phyloP scores from a whole-genome alignment of 2,888 invertebrate genomes.

The Melipona beecheii region DNA sequence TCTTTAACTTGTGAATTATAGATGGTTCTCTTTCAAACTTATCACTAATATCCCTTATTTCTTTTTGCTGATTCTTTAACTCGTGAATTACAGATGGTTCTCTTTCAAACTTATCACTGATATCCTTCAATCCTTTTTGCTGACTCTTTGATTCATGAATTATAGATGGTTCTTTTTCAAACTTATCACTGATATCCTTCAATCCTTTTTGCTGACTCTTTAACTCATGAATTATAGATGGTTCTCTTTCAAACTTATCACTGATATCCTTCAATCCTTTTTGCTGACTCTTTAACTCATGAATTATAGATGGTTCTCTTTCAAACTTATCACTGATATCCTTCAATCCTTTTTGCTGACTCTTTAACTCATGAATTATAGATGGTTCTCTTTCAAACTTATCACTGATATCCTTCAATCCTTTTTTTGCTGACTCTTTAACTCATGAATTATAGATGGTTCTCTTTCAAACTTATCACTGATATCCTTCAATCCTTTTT shows the following conservation, averaged over 20 bases:
- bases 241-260: accelerated
- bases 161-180: background rate
- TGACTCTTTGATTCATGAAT: background rate
- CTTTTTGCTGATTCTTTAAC: background rate
- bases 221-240: background rate
- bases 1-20: background rate
- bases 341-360: accelerated
- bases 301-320: background rate
- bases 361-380: background rate
- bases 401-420: background rate
- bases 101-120: background rate
- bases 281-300: background rate
- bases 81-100: background rate
- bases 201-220: accelerated
- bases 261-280: too few relatives aligned
- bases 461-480: background rate
- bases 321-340: background rate
- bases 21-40: background rate
- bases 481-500: accelerated
- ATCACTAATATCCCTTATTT: background rate
- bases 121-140: background rate
- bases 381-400: background rate
- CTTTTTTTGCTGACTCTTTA: background rate
- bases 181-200: background rate
- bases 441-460: background rate